Conservation (phyloP, 2,888 invertebrate species). For the Heliconius ismenius region DNA sequence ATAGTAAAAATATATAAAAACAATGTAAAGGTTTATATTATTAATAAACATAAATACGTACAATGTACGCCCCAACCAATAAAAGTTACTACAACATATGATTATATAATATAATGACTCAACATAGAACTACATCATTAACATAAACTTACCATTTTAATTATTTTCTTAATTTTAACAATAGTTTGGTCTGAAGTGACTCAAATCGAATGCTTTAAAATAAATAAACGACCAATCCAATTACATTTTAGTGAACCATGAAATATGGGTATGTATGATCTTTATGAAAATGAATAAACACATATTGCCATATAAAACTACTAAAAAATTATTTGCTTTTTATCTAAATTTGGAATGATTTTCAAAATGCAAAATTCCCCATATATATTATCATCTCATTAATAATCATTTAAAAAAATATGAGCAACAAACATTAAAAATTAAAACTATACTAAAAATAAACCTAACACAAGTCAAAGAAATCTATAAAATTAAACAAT, state of each 20-base stretch:
- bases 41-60: slow-evolving; percentile 43
- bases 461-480: neutral
- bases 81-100: slow-evolving; percentile 47
- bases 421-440: slow-evolving; percentile 7
- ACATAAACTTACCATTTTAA: slow-evolving; percentile 37
- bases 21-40: neutral
- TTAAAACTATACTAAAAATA: slow-evolving; percentile 6
- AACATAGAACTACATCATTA: slow-evolving; percentile 48
- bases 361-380: slow-evolving; percentile 23
- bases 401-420: neutral
- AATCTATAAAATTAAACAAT: slow-evolving; percentile 19
- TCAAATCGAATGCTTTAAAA: slow-evolving; percentile 42
- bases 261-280: slow-evolving; percentile 36
- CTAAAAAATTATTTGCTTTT: neutral
- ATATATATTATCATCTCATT: neutral
- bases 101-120: slow-evolving; percentile 53
- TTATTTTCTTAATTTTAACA: slow-evolving; percentile 41
- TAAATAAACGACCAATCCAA: slow-evolving; percentile 44
- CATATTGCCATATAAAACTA: slow-evolving; percentile 39
- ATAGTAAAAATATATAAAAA: neutral
- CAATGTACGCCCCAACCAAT: slow-evolving; percentile 41
- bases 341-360: slow-evolving; percentile 22
- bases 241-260: slow-evolving; percentile 31
- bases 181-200: slow-evolving; percentile 52
- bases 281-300: slow-evolving; percentile 36